These are phyloP conservation scores for Drosophila lini DNA, from an alignment of 1,140 invertebrate species.

Conservation along the genomic window DNA sequence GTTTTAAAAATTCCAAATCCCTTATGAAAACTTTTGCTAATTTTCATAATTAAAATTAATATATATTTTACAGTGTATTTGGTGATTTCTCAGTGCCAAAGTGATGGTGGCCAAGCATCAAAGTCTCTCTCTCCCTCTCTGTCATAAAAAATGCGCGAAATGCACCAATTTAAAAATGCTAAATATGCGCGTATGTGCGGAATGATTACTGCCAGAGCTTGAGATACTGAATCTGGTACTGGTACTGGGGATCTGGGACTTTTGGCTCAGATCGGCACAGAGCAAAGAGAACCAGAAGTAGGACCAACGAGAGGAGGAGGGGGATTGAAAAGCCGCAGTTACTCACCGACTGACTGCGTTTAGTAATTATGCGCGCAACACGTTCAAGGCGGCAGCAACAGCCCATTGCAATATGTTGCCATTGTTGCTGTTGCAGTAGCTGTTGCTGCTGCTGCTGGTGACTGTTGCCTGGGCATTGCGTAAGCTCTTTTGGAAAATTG, in stretches of 20 bases:
- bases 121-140: conserved; percentile 43
- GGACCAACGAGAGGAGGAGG: background rate
- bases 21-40: too few species aligned
- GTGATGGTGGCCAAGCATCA: conserved; percentile 30
- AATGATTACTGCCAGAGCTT: conserved; percentile 62
- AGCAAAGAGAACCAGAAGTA: conserved; percentile 38
- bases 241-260: conserved; percentile 23
- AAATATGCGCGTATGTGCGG: conserved; percentile 80
- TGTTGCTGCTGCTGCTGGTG: conserved; percentile 44
- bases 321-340: conserved; percentile 44
- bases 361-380: conserved; percentile 78
- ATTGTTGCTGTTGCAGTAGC: conserved; percentile 18
- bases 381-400: conserved; percentile 73
- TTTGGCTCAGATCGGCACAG: conserved; percentile 32
- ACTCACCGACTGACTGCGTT: conserved; percentile 52
- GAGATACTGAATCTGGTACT: conserved; percentile 29
- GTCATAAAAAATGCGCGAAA: conserved; percentile 80
- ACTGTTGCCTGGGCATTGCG: conserved; percentile 54
- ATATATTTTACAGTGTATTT: background rate
- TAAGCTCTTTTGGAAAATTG: conserved; percentile 73
- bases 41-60: too few species aligned
- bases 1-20: too few species aligned
- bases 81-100: conserved; percentile 15
- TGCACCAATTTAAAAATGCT: conserved; percentile 81
- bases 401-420: conserved; percentile 58